Percentiles rank a stretch among this genome's conserved stretches.
Evolutionary conservation across 2,113 vertebrate species (phyloP).

Genomic region (Corythornis cristatus): DNA sequence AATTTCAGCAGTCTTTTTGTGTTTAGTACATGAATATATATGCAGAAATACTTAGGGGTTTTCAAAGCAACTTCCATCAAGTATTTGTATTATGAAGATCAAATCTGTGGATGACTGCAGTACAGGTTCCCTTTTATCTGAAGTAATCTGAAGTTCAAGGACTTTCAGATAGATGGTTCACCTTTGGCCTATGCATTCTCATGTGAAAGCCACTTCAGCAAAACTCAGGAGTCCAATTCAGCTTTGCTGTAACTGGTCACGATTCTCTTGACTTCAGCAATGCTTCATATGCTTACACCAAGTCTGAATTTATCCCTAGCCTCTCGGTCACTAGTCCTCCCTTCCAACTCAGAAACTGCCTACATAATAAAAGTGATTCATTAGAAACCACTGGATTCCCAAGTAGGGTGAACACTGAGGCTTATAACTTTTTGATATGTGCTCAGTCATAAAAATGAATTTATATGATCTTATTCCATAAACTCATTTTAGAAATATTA

Average conservation of each 20-base stretch:
- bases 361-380: constrained; percentile 77
- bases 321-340: constrained; percentile 71
- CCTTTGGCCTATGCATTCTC: constrained; percentile 32
- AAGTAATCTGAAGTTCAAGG: constrained; percentile 46
- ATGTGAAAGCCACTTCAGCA: constrained; percentile 60
- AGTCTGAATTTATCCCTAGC: constrained; percentile 63
- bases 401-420: constrained; percentile 64
- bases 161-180: constrained; percentile 32
- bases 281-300: constrained; percentile 54
- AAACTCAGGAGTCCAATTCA: constrained; percentile 57
- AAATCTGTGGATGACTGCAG: not conserved
- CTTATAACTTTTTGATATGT: constrained; percentile 75
- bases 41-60: not conserved
- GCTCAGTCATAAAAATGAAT: constrained; percentile 73
- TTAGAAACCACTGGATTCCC: constrained; percentile 69
- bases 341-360: constrained; percentile 68
- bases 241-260: constrained; percentile 60
- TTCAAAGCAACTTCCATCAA: not conserved
- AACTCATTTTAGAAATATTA: constrained; percentile 68
- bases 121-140: constrained; percentile 26
- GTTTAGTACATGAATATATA: not conserved
- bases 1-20: not conserved
- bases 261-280: constrained; percentile 56
- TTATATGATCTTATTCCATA: constrained; percentile 65
- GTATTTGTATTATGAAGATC: constrained; percentile 2